A percentile compares a stretch with the other conserved stretches of the same genome.
Evolutionary conservation across 2,888 invertebrate genomes (phyloP).

Genomic region (Epirrhoe alternata): DNA sequence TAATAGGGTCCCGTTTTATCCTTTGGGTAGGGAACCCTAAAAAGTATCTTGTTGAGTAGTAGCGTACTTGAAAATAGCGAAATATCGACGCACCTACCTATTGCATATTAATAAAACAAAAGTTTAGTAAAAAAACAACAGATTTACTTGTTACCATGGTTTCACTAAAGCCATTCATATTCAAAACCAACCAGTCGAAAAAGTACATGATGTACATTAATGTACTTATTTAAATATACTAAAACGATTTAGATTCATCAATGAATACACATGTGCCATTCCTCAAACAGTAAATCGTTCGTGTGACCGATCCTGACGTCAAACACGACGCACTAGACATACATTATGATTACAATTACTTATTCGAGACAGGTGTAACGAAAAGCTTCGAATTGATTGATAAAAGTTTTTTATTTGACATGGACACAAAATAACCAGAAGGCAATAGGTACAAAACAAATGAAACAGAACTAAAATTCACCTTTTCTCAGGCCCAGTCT

Average conservation of each 20-base stretch:
- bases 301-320: constrained; percentile 10
- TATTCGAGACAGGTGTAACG: constrained; percentile 11
- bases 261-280: neutral
- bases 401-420: no score
- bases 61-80: no score
- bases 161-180: neutral
- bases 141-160: neutral
- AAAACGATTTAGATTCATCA: neutral
- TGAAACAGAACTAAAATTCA: no score
- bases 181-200: neutral
- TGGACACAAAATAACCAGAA: no score
- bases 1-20: no score
- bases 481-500: no score
- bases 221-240: neutral
- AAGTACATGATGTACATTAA: neutral
- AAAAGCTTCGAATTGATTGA: neutral
- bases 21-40: no score
- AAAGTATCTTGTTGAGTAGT: no score
- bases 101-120: no score
- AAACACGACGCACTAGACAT: constrained; percentile 3
- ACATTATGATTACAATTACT: neutral
- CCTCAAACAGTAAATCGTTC: constrained; percentile 3
- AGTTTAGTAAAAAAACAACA: no score
- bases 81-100: no score
- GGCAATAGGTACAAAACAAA: no score